Base-by-base conservation (phyloP, 1,140 invertebrate species). In the Zaprionus ghesquierei region DNA sequence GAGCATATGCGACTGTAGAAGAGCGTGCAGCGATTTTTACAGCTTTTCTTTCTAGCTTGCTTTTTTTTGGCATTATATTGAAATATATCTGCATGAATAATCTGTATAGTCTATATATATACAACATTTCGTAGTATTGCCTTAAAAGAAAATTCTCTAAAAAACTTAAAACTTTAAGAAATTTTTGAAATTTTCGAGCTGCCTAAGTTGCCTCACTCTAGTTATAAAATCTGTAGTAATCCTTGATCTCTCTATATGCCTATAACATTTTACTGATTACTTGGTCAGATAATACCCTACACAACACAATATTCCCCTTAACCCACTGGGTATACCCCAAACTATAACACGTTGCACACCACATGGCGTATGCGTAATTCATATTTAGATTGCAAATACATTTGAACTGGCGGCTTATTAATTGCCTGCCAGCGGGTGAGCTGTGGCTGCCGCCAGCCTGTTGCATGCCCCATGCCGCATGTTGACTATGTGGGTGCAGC, bases 321-420 rank as follows among this genome's bases (percentile, higher is more conserved):
- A n/a, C n/a, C n/a, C n/a, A n/a, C n/a, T 15, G 1, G 1, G 0
- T 5, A 15, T n/a, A 38, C 2, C n/a, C 35, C 5, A 29, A 5
- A 27, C 25, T 53, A 18, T 13, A 20, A 29, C 8, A 46, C 9
- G 5, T 3, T 22, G 10, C 8, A 10, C 1, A 46, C 1, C 41
- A 46, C 41, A 46, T 23, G 65, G 65, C 70, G 70, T 73, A 69
- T 73, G 70, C 38, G 70, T 73, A 69, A 69, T 69, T 61, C 69
- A 50, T 69, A 73, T 69, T 69, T 73, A 35, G 50, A 61, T 73
- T 62, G 51, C 41, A 68, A 72, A 60, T 68, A 64, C 69, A 72
- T 72, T 68, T 31, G 20, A 68, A 46, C 69, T 68, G 69, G 49
- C 63, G 35, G 63, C 69, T 60, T 73, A 61, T 69, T 73, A 73